Conservation (phyloP, 2,888 invertebrate genomes). For the Spodoptera picta region DNA sequence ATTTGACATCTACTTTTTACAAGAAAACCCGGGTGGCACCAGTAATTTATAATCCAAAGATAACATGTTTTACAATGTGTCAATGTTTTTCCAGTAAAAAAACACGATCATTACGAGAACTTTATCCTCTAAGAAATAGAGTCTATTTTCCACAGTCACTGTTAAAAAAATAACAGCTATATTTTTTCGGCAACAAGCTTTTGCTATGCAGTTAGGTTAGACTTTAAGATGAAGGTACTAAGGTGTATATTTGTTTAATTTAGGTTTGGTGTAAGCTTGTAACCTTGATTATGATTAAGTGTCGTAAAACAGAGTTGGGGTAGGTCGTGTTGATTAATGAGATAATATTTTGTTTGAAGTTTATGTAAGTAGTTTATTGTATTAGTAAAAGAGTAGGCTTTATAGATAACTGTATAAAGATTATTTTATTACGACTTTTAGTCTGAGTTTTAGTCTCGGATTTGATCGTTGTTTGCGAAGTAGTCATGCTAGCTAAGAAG, state of each 20-base stretch:
- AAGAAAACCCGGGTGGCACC: constrained; percentile 26
- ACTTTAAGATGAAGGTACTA: accelerated
- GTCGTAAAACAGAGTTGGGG: constrained; percentile 50
- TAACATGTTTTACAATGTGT: constrained; percentile 42
- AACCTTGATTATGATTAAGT: constrained; percentile 53
- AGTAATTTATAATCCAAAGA: constrained; percentile 34
- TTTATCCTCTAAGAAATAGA: accelerated
- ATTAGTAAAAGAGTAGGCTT: background rate
- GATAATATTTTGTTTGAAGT: constrained; percentile 46
- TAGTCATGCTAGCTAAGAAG: too few relatives aligned
- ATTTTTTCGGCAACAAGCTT: constrained; percentile 13
- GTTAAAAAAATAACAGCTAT: constrained; percentile 5
- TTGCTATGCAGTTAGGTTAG: background rate
- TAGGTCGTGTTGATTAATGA: constrained; percentile 55
- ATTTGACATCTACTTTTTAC: background rate
- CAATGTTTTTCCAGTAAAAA: constrained; percentile 37
- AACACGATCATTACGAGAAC: background rate
- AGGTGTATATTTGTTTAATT: constrained; percentile 1
- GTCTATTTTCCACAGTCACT: background rate
- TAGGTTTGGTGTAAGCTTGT: constrained; percentile 1
- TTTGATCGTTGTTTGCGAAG: too few relatives aligned
- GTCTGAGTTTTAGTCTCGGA: too few relatives aligned
- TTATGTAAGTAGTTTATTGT: constrained; percentile 37
- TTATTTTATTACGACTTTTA: too few relatives aligned
- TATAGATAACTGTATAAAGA: too few relatives aligned